Evolutionary conservation across 1,140 invertebrate species (phyloP).

Genomic region (Drosophila kohkoa): DNA sequence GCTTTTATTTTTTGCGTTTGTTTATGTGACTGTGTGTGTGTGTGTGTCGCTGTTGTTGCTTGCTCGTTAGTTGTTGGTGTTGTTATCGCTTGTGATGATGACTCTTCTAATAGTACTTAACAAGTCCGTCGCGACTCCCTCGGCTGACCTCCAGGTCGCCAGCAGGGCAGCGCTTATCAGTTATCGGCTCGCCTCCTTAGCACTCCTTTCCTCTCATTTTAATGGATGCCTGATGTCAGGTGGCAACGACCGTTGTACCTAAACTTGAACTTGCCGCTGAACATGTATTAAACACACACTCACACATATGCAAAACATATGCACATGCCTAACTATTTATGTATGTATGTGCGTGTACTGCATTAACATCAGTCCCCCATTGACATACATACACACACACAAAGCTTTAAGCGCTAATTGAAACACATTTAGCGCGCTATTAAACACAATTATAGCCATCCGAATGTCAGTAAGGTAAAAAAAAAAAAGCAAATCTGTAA

Average conservation of each 20-base stretch:
- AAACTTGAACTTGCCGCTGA: constrained; percentile 55
- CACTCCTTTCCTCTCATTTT: neutral
- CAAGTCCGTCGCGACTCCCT: constrained; percentile 2
- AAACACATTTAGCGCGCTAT: constrained; percentile 79
- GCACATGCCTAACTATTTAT: neutral
- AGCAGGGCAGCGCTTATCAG: constrained; percentile 18
- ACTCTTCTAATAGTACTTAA: constrained; percentile 37
- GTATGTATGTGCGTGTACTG: constrained; percentile 12
- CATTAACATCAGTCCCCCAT: constrained; percentile 29
- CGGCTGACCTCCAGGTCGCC: constrained; percentile 15
- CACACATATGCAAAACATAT: neutral
- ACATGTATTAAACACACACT: constrained; percentile 3
- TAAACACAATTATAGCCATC: constrained; percentile 77
- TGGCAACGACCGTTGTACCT: constrained; percentile 50
- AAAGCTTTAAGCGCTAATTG: constrained; percentile 68
- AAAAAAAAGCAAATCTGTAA: constrained; percentile 23
- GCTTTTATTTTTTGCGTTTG: constrained; percentile 56
- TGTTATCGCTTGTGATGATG: constrained; percentile 50
- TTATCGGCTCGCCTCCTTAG: constrained; percentile 1
- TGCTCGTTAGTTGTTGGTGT: constrained; percentile 42
- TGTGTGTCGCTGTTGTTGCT: constrained; percentile 37
- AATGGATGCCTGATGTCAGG: constrained; percentile 18
- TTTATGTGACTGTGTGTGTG: constrained; percentile 28
- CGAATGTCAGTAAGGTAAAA: constrained; percentile 40
- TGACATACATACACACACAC: constrained; percentile 46